phyloP scores from a whole-genome alignment of 2,113 vertebrate species.

The Pleuronectes platessa region DNA sequence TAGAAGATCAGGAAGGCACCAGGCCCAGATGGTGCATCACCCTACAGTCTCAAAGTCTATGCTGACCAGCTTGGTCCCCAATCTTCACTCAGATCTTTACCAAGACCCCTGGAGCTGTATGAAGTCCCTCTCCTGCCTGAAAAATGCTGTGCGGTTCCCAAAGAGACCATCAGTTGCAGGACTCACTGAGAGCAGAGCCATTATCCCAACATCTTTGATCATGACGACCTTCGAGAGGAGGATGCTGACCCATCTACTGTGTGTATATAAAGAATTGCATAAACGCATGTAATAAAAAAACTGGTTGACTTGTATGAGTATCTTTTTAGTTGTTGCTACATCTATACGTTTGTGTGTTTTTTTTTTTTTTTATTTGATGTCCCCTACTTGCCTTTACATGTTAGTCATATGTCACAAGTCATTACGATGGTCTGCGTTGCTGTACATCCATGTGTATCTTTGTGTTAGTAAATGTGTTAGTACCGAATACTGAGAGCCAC shows the following conservation, averaged over 20 bases:
- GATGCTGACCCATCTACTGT: background rate
- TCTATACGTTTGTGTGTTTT: background rate
- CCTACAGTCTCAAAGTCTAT: background rate
- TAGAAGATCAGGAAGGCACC: background rate
- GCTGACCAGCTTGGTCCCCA: background rate
- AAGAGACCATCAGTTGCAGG: background rate
- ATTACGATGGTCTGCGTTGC: too few relatives aligned
- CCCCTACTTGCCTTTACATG: too few relatives aligned
- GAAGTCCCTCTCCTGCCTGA: background rate
- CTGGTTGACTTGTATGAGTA: background rate
- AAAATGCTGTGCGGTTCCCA: background rate
- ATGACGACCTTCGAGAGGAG: background rate
- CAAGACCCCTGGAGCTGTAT: background rate
- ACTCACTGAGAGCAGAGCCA: background rate
- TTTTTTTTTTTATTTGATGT: too few relatives aligned
- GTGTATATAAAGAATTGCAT: background rate
- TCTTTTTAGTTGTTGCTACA: background rate
- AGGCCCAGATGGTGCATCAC: background rate
- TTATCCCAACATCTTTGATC: background rate
- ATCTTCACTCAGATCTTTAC: background rate
- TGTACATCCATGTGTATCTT: too few relatives aligned
- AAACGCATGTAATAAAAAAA: background rate
- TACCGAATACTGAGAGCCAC: too few relatives aligned
- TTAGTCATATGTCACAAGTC: too few relatives aligned
- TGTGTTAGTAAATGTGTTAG: too few relatives aligned